Evolutionary conservation across 2,888 invertebrate species (phyloP).

Genomic region (Heliconius aoede): DNA sequence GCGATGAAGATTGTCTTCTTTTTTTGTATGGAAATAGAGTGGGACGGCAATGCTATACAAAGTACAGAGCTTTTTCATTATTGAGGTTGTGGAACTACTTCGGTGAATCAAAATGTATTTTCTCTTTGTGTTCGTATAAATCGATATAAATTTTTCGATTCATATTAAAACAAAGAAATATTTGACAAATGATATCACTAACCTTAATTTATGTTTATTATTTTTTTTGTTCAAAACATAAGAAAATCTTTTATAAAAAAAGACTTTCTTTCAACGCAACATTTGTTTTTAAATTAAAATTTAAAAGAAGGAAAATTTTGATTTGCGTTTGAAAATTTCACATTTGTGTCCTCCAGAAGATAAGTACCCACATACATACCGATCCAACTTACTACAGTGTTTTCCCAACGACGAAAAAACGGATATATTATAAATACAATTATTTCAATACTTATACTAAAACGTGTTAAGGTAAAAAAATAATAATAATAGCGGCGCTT

Average conservation of each 20-base stretch:
- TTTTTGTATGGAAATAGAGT: slow-evolving; percentile 25
- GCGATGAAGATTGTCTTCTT: slow-evolving; percentile 46
- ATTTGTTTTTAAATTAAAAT: no score
- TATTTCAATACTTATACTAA: slow-evolving; percentile 6
- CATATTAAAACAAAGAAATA: slow-evolving; percentile 2
- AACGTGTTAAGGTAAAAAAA: slow-evolving; percentile 30
- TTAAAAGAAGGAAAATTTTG: no score
- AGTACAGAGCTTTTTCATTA: slow-evolving; percentile 38
- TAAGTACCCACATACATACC: not conserved
- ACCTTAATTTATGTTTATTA: not conserved
- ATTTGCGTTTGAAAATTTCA: not conserved
- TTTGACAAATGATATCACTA: not conserved
- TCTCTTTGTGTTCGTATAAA: not conserved
- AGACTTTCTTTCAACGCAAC: not conserved
- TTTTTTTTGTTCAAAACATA: not conserved
- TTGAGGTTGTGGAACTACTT: slow-evolving; percentile 42
- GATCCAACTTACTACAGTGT: not conserved
- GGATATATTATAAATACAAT: slow-evolving; percentile 11
- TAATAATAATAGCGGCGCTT: slow-evolving; percentile 42
- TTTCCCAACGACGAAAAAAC: not conserved
- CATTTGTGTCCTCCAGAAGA: not conserved
- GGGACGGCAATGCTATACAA: slow-evolving; percentile 27
- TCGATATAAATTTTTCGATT: not conserved
- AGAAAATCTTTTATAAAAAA: not conserved
- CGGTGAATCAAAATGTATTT: slow-evolving; percentile 48